Evolutionary conservation across 2,888 invertebrate genomes (phyloP), one percentile per base, ranked within the genome.

Genomic region (Orthonevra nobilis): DNA sequence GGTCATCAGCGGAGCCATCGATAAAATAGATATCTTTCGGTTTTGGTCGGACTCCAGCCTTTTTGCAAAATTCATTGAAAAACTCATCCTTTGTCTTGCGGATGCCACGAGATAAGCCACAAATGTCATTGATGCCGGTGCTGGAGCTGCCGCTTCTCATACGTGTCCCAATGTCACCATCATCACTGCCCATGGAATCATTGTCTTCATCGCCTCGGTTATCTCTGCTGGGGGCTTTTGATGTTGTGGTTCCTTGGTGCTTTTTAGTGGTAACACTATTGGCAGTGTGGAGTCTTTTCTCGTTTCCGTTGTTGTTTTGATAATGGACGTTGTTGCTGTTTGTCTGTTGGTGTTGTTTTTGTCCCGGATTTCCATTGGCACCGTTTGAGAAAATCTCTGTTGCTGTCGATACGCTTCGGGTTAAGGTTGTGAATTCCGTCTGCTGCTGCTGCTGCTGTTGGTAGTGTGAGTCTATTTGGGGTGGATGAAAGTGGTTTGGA

Each of bases 1-100:
- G 68, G 17, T 81, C 64, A 19, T 68, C 73, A 42, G 42, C 48
- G 52, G 15, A 69, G 54, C 44, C 85, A 56, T 85, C 84, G 44
- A 89, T 88, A 63, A 86, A 88, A 81, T 89, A 89, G 26, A 88
- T 89, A 68, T 89, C 87, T 74, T 88, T 89, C 2, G 88, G 87
- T 58, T 86, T 88, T 72, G 84, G 85, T 26, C 87, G 86, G 56
- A 85, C 84, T 23, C 88, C 88, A 30, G 88, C 86, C 9, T 85
- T 83, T 58, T 86, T 87, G 74, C 88, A 89, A 69, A 89, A 87
- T 69, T 89, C 89, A 63, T 86, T 85, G 77, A 88, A 89, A n/a
- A 88, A 83, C 66, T 88, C 88, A 74, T 89, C 88, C 83, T 87
- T 88, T 52, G 87, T 87, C 81, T 88, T 87, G 14, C 87, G 85